Base-by-base conservation (phyloP, 2,797 vertebrate species). In the Enteromius treurensis region DNA sequence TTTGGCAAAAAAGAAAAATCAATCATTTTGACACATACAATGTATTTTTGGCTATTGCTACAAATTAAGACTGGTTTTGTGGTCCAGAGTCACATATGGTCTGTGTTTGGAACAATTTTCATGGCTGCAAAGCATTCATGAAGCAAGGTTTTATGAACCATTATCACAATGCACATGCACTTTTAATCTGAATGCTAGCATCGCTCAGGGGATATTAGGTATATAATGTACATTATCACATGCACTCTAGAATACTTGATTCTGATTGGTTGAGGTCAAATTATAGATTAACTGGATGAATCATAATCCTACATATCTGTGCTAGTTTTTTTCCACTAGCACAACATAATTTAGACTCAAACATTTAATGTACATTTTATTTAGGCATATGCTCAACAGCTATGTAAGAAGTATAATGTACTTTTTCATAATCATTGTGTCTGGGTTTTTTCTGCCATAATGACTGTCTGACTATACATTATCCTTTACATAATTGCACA, bases 401-500 rank as follows among this genome's bases (percentile, higher is more conserved):
- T 11, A 34, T 3, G 17, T 1, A 21, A 51, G 15, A 53, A 53
- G 5, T 3, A 51, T 32, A 21, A 73, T 51, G 42, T 19, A 19
- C 29, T 17, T 15, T 29, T 21, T 17, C 34, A 13, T 42, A 77
- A 77, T 47, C 1, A 14, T 45, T 23, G 5, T 21, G 55, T 32
- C 58, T 60, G 32, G 5, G 8, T 47, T 45, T 77, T 7, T 77
- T 45, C 9, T 76, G 6, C 13, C 1, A 32, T 34, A 73, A 51
- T 73, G 26, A 74, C 47, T 34, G 47, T n/a, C 40, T 77, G 23
- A 51, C 62, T 17, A 21, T 58, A 34, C 11, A 79, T 37, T 32
- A 37, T 51, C 17, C 26, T 45, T 49, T 65, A 78, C 60, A 49
- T 32, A 67, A 79, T 37, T 11, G 45, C 45, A 79, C 26, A 47